Percentiles rank a stretch among this genome's conserved stretches.
Evolutionary conservation across 2,888 invertebrate species (phyloP).

Genomic region (Emesis furor): DNA sequence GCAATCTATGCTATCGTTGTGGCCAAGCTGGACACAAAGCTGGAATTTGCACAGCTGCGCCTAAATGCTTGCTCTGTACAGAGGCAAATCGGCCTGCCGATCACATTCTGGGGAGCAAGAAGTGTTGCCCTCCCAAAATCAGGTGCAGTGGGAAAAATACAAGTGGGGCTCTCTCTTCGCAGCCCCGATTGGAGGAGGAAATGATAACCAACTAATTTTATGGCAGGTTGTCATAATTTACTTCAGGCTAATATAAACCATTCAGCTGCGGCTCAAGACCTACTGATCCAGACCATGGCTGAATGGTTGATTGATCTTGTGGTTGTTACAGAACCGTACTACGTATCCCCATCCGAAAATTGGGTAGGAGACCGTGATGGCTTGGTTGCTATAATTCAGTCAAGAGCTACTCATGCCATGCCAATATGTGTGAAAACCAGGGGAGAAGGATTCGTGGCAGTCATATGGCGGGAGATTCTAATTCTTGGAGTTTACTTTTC

Average conservation of each 20-base stretch:
- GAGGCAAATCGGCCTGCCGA: background rate
- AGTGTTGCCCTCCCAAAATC: background rate
- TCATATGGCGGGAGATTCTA: background rate
- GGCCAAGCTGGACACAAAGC: background rate
- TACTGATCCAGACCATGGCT: background rate
- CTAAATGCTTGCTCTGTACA: background rate
- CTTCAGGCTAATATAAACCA: constrained; percentile 6
- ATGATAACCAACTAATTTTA: background rate
- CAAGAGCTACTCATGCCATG: background rate
- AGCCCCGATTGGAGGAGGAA: background rate
- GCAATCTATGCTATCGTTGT: background rate
- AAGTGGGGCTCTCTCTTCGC: background rate
- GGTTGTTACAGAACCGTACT: background rate
- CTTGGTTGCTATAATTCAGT: background rate
- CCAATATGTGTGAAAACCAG: background rate
- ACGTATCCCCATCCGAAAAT: background rate
- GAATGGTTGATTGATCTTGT: background rate
- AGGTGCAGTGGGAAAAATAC: background rate
- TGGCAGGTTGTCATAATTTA: background rate
- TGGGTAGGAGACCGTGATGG: background rate
- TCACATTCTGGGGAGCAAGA: background rate
- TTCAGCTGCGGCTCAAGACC: background rate
- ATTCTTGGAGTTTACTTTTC: background rate
- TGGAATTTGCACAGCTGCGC: background rate
- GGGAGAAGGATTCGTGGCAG: background rate